phyloP scores from a whole-genome alignment of 2,797 vertebrate species.

The Brachyrhaphis roseni region DNA sequence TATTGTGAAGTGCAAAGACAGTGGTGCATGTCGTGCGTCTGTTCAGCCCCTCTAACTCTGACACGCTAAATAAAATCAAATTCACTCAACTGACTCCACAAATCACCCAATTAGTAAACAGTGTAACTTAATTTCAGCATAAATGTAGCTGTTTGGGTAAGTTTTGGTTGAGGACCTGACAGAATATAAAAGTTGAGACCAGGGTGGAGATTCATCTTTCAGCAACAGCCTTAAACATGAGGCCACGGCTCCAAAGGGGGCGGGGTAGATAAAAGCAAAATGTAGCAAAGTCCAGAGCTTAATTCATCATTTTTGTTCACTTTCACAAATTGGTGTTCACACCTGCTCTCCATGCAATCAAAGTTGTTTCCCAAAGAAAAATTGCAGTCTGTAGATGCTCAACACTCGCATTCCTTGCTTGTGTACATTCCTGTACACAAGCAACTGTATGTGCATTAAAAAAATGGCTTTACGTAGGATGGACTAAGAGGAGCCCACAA shows the following conservation, averaged over 20 bases:
- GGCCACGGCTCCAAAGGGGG: background rate
- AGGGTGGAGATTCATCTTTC: background rate
- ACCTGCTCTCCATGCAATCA: background rate
- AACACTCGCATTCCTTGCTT: too few species aligned
- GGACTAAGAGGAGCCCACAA: background rate
- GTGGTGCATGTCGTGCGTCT: background rate
- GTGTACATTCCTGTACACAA: background rate
- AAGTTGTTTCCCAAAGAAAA: background rate
- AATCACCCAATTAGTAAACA: background rate
- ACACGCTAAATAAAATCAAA: background rate
- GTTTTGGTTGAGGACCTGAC: background rate
- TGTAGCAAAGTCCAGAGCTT: background rate
- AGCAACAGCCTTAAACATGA: background rate
- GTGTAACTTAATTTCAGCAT: background rate
- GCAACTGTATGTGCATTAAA: background rate
- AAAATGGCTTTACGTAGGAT: background rate
- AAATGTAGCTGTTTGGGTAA: background rate
- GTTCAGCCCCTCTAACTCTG: background rate
- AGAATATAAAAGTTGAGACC: too few species aligned
- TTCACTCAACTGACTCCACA: background rate
- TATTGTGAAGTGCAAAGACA: background rate
- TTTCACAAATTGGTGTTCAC: background rate
- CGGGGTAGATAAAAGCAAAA: background rate
- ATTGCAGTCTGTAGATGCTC: background rate
- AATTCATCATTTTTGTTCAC: background rate